phyloP scores from a whole-genome alignment of 2,797 vertebrate species.

The Anguilla marmorata region DNA sequence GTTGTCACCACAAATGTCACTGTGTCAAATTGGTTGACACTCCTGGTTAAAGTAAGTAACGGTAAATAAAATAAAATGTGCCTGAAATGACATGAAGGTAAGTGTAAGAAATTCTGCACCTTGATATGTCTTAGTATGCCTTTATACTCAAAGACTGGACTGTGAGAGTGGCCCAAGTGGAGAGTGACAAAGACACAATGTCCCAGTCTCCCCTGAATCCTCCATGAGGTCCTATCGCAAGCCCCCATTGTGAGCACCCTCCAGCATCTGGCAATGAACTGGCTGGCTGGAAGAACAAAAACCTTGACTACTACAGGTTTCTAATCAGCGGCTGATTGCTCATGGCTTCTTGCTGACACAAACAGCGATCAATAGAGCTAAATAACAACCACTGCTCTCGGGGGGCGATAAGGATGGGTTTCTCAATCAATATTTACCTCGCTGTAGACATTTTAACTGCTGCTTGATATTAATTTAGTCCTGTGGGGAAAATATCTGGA shows the following conservation, averaged over 20 bases:
- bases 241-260: not conserved
- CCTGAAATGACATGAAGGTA: not conserved
- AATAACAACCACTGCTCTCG: not conserved
- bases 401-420: not conserved
- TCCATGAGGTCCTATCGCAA: not conserved
- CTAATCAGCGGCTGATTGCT: constrained; percentile 9
- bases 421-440: constrained; percentile 13
- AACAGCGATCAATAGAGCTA: constrained; percentile 1
- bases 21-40: not conserved
- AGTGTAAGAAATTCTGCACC: not conserved
- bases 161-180: not conserved
- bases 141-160: not conserved
- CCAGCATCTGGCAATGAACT: not conserved
- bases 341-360: not conserved
- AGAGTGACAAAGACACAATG: not conserved
- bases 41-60: not conserved
- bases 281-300: not conserved
- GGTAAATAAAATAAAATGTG: not conserved
- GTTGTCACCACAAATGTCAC: not conserved
- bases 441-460: constrained; percentile 1
- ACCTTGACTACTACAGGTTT: constrained; percentile 5
- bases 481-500: not conserved
- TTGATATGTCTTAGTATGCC: not conserved
- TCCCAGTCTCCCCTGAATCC: not conserved
- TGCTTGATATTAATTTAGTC: constrained; percentile 7